Conservation (phyloP, 2,797 vertebrate species). For the Echeneis naucrates region DNA sequence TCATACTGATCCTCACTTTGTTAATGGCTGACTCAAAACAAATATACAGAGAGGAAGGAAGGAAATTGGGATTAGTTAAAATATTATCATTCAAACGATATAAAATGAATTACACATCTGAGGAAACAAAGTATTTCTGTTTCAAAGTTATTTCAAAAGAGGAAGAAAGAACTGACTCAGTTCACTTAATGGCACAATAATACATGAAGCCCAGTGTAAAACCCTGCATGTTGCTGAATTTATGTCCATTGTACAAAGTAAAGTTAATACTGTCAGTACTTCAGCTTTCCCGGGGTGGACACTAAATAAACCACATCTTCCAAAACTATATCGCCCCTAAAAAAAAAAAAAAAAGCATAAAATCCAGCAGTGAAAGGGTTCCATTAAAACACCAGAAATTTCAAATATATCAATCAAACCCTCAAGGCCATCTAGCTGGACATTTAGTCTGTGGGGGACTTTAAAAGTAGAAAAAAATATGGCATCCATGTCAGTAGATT, state of each 20-base stretch:
- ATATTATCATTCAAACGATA: not conserved
- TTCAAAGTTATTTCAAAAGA: not conserved
- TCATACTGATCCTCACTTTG: constrained; percentile 64
- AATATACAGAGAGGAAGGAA: constrained; percentile 1
- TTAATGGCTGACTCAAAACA: constrained; percentile 59
- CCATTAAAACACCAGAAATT: constrained; percentile 42
- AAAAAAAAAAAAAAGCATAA: too few species aligned
- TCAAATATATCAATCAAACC: constrained; percentile 57
- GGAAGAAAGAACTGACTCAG: not conserved
- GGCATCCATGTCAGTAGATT: constrained; percentile 1
- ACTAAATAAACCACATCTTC: constrained; percentile 31
- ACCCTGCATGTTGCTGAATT: not conserved
- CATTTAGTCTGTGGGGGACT: constrained; percentile 52
- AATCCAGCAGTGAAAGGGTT: constrained; percentile 26
- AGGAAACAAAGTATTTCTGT: not conserved
- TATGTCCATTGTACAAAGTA: not conserved
- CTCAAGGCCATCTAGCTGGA: constrained; percentile 60
- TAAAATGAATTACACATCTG: not conserved
- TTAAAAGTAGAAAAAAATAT: constrained; percentile 45
- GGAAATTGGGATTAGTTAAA: not conserved
- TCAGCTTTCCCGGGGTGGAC: not conserved
- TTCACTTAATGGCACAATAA: not conserved
- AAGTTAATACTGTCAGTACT: not conserved
- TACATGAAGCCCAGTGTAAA: not conserved
- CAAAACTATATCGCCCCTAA: constrained; percentile 17